Evolutionary conservation across 2,888 invertebrate species (phyloP), one percentile per base, ranked within the genome.

Genomic region (Empis stercorea): DNA sequence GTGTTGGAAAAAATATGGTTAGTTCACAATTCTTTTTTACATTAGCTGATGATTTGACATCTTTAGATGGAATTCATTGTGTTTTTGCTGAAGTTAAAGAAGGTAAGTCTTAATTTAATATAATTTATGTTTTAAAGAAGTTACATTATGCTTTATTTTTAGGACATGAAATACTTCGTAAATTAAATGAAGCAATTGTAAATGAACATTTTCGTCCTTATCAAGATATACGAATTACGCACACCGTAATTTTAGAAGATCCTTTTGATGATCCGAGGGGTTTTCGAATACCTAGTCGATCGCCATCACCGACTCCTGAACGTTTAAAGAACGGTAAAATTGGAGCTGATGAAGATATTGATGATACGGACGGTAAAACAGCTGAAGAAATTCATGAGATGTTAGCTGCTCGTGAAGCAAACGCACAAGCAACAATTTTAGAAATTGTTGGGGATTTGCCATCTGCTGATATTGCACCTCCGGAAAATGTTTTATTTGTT

Each of bases 401-500:
- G 65, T 76, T 87, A 54, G 86, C 87, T 51, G 86, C 88, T 53
- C 84, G 87, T 54, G 97, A 99, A 68, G 96, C 96, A 0, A 88
- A 89, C 70, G 94, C 97, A 2, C 77, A 96, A 57, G 97, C 99
- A 1, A 95, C 96, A 17, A 92, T 99, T 57, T 73, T 99, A 37
- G 97, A 97, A 75, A 97, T 99, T 74, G 92, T 97, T 17, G 97
- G 97, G 1, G 99, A 99, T 68, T 74, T 99, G 48, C 96, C 96
- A 0, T 89, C 95, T 73, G 96, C 92, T 13, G 96, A 99, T 50
- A 87, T 95, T 67, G 93, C 92, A 7, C 99, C 99, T 0, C 96
- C 97, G 9, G 99, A 99, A 71, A 97, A 99, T 74, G 96, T 99
- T 3, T 73, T 99, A 0, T 99, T 99, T 73, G 93, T 99, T 30